Base-by-base conservation (phyloP, 2,113 vertebrate genomes). In the Perca schrenkii region DNA sequence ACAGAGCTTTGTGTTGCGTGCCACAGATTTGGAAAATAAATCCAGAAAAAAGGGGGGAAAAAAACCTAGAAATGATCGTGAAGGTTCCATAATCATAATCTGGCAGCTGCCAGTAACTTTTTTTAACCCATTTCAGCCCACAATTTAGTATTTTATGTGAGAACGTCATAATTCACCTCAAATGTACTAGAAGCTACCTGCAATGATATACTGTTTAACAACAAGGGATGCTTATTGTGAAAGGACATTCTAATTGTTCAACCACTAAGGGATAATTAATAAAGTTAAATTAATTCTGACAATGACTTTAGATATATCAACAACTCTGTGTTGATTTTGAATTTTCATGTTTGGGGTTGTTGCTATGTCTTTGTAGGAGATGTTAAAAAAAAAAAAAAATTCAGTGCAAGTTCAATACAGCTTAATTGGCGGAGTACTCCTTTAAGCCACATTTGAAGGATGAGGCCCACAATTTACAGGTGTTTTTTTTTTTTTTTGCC, bases 1-100 rank as follows among this genome's bases (percentile, higher is more conserved):
- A 64, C 50, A 3, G 22, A 40, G 47, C 34, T 57, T 72, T 25
- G 40, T 56, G 50, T 34, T 54, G 12, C 25, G 36, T 10, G 14
- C 22, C 36, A 22, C 25, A 31, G 79, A 61, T 79, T 43, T 79
- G 17, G 62, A 52, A 67, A 49, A 53, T 16, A 58, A 14, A 52
- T 7, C 13, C 28, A 21, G 31, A n/a, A 74, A 40, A 64, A 15
- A 40, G 61, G 4, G 10, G 40, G 4, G 34, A 52, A 19, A 52
- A 19, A 19, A 43, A 43, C 10, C 10, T 57, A 28, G 17, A 5
- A 53, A 21, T 25, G 0, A 22, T 65, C n/a, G 2, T 63, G 17
- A 2, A 34, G 13, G 25, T n/a, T 31, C 36, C 14, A 31, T n/a
- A 31, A 22, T 68, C 11, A 10, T 28, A 3, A 2, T 57, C 21